Evolutionary conservation across 2,797 vertebrate species (phyloP), one percentile per base, ranked within the genome.

Genomic region (Bryconaethiops microstoma): DNA sequence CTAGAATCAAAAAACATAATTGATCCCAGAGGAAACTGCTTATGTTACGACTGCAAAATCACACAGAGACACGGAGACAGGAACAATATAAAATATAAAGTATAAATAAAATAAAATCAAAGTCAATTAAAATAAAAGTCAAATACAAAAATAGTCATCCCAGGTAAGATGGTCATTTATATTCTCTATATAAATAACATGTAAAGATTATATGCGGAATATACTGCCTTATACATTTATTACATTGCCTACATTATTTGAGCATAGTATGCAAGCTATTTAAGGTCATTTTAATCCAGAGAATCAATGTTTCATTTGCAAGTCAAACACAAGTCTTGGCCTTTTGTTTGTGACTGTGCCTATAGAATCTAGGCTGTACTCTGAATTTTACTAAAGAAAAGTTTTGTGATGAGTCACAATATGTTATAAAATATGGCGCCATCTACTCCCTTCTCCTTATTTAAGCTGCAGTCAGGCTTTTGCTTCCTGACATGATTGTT

Each of bases 281-380:
- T 65, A 35, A 13, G n/a, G 19, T 45, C 7, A 65, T 1, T 40
- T 39, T 7, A 29, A 65, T 7, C 25, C 63, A 19, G 16, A 65
- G 9, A 16, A 52, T 13, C 4, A 63, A 8, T 23, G 21, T 2
- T 62, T 39, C 69, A 67, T 69, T 77, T 40, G 35, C 64, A 50
- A 0, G 69, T 59, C 64, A 85, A 85, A 86, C 77, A 84, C 55
- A 52, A 48, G 64, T 59, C 62, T 62, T 13, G 73, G 73, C 21
- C 69, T 71, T 86, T 83, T 84, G 76, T 78, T 72, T 71, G 60
- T 70, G 65, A 81, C 76, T 74, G 54, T 71, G 80, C 57, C 69
- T 48, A 52, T 1, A n/a, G 13, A 62, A 57, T n/a, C 4, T 57
- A 19, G 7, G 9, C 45, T 39, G 54, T 62, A n/a, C 1, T 40